Evolutionary conservation across 23 tunicate genomes (phyloP).

Genomic region (Diplosoma virens): DNA sequence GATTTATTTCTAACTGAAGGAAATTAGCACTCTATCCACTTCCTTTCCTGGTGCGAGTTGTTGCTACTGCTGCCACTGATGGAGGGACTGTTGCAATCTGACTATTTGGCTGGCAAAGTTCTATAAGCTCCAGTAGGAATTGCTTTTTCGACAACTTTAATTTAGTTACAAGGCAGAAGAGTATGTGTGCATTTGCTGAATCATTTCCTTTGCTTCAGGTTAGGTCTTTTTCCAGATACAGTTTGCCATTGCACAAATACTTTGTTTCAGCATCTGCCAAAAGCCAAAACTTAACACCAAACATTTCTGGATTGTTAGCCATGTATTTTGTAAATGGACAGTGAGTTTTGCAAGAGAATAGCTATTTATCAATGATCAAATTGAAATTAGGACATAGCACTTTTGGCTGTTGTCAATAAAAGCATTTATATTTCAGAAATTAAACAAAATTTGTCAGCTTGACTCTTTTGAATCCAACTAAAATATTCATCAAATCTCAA

Average conservation of each 20-base stretch:
- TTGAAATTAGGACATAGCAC: neutral
- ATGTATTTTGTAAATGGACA: neutral
- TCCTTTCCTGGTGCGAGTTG: neutral
- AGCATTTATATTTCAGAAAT: neutral
- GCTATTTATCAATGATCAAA: neutral
- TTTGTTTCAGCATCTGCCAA: neutral
- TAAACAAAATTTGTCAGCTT: neutral
- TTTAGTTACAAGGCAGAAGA: neutral
- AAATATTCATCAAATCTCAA: neutral
- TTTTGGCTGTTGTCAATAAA: neutral
- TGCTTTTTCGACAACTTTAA: neutral
- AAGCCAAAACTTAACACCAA: neutral
- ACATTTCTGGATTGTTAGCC: neutral
- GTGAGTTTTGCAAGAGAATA: neutral
- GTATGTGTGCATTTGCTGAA: neutral
- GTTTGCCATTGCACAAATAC: neutral
- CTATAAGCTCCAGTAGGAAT: neutral
- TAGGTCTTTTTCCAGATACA: neutral
- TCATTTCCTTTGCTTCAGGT: neutral
- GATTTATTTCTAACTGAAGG: neutral
- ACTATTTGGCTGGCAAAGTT: neutral
- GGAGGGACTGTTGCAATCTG: neutral
- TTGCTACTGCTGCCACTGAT: neutral
- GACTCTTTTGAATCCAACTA: neutral
- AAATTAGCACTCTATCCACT: neutral